Percentiles rank a stretch among this genome's conserved stretches.
Evolutionary conservation across 2,888 invertebrate species (phyloP).

Genomic region (Drosophila fulvimacula): DNA sequence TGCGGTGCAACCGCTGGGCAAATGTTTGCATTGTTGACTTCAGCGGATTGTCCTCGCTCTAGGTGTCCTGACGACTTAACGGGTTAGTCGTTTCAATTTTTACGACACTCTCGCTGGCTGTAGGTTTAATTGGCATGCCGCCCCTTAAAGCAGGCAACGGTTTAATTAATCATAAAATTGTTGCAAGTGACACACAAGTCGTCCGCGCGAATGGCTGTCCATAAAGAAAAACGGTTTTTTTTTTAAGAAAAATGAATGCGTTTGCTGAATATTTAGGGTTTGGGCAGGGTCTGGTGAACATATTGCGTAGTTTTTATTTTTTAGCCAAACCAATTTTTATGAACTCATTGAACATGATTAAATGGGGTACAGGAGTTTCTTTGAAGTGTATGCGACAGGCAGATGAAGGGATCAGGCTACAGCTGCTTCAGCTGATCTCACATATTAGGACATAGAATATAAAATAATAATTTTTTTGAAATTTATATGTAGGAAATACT

Average conservation of each 20-base stretch:
- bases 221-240: conserved; percentile 20
- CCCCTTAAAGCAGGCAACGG: conserved; percentile 36
- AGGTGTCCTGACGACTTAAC: conserved; percentile 13
- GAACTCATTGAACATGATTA: not conserved
- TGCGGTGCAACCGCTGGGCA: conserved; percentile 28
- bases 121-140: conserved; percentile 47
- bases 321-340: not conserved
- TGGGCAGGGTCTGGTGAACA: conserved; percentile 50
- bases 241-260: conserved; percentile 13
- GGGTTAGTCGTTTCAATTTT: conserved; percentile 28
- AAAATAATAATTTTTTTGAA: not conserved
- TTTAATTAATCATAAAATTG: conserved; percentile 73
- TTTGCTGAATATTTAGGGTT: conserved; percentile 47
- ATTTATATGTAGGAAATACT: not conserved
- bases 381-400: not conserved
- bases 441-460: not conserved
- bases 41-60: conserved; percentile 17
- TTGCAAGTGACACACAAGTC: conserved; percentile 66
- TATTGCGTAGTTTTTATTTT: conserved; percentile 54
- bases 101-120: conserved; percentile 19
- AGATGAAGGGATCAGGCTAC: not conserved
- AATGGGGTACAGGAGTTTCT: not conserved
- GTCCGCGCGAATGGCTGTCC: conserved; percentile 9
- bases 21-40: conserved; percentile 62
- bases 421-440: not conserved